A percentile compares a stretch with the other conserved stretches of the same genome.
Conservation (phyloP, 2,113 vertebrate genomes). For the Syngnathoides biaculeatus region DNA sequence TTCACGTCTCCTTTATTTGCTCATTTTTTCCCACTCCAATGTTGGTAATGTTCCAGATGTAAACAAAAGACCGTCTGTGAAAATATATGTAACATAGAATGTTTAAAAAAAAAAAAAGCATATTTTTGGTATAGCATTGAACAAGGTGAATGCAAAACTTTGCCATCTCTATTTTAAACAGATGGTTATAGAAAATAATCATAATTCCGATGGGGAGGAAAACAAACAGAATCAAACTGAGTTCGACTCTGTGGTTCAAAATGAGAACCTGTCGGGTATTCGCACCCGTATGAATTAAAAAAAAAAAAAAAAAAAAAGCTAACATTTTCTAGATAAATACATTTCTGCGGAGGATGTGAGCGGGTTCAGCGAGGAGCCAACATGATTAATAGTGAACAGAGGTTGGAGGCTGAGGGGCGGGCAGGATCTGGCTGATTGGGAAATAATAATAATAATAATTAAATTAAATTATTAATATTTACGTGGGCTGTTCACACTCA, state of each 20-base stretch:
- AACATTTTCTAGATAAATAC: slow-evolving; percentile 23
- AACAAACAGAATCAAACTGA: neutral
- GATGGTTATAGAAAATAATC: slow-evolving; percentile 3
- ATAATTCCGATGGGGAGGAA: neutral
- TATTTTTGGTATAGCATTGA: slow-evolving; percentile 27
- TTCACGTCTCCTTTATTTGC: slow-evolving; percentile 42
- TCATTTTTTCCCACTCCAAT: slow-evolving; percentile 1
- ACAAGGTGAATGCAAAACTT: neutral
- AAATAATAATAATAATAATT: slow-evolving; percentile 1
- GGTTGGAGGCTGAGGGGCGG: neutral
- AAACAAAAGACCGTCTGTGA: neutral
- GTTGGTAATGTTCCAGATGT: neutral
- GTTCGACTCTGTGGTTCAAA: neutral
- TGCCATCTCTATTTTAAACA: neutral
- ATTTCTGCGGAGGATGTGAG: too few species aligned
- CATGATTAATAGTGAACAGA: neutral
- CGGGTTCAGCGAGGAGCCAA: neutral
- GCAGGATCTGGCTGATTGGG: neutral
- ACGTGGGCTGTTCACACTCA: neutral
- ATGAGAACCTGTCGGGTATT: slow-evolving; percentile 1
- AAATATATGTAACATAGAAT: slow-evolving; percentile 5
- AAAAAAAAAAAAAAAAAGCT: too few species aligned
- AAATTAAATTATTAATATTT: neutral
- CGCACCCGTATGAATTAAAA: slow-evolving; percentile 1
- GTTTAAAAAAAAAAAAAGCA: neutral